These are phyloP conservation scores for Drosophila guanche DNA, from an alignment of 1,140 invertebrate species.

Conservation along the genomic window DNA sequence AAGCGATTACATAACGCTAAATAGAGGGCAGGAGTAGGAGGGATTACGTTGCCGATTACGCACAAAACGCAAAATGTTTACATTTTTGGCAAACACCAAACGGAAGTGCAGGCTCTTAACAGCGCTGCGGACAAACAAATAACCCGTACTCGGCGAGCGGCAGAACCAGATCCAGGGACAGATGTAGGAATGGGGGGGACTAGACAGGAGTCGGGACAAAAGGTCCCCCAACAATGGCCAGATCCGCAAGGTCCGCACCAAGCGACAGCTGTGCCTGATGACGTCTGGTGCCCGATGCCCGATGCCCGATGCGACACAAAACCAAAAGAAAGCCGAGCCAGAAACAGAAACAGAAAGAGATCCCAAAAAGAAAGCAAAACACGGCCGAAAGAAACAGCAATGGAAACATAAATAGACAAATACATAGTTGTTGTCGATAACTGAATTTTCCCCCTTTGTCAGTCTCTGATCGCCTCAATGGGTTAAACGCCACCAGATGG, in stretches of 20 bases:
- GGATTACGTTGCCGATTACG: conserved; percentile 61
- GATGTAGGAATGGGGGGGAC: conserved; percentile 2
- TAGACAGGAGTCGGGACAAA: conserved; percentile 13
- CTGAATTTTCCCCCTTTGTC: conserved; percentile 55
- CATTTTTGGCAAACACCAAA: conserved; percentile 72
- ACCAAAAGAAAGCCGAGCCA: conserved; percentile 33
- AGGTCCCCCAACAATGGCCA: conserved; percentile 33
- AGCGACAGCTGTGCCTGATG: conserved; percentile 16
- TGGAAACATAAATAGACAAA: conserved; percentile 40
- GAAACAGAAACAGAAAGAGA: background rate
- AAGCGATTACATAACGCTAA: conserved; percentile 68
- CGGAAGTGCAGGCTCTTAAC: conserved; percentile 75
- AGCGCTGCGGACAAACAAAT: conserved; percentile 67
- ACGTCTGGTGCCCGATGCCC: background rate
- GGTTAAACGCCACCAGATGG: conserved; percentile 77
- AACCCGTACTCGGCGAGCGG: conserved; percentile 57
- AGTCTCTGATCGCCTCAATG: conserved; percentile 57
- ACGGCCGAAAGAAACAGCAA: conserved; percentile 45
- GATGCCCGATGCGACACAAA: conserved; percentile 19
- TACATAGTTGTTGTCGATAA: conserved; percentile 71
- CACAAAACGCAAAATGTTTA: conserved; percentile 72
- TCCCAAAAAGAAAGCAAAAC: conserved; percentile 44
- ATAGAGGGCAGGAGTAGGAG: conserved; percentile 5
- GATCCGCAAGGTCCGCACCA: conserved; percentile 14
- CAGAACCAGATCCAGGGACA: background rate